A percentile compares a stretch with the other conserved stretches of the same genome.
phyloP scores from a whole-genome alignment of 2,113 vertebrate species.

The Perccottus glenii region DNA sequence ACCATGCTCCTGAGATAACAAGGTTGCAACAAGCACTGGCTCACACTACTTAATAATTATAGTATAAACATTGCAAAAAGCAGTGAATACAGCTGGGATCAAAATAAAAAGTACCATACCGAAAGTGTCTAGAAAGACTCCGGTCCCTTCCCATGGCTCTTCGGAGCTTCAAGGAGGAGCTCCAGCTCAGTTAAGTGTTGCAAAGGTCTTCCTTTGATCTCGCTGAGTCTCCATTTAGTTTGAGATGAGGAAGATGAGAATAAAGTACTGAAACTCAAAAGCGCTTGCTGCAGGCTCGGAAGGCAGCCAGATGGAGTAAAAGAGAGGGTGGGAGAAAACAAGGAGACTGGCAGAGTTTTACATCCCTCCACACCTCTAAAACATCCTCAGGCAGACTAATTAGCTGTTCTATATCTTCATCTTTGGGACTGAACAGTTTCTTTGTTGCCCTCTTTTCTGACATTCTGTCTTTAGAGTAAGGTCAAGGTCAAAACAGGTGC shows the following conservation, averaged over 20 bases:
- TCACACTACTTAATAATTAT: slow-evolving; percentile 13
- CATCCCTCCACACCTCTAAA: slow-evolving; percentile 50
- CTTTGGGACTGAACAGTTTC: slow-evolving; percentile 8
- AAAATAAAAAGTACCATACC: slow-evolving; percentile 79
- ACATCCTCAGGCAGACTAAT: slow-evolving; percentile 43
- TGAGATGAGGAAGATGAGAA: slow-evolving; percentile 35
- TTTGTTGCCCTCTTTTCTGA: slow-evolving; percentile 27
- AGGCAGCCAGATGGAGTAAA: slow-evolving; percentile 52
- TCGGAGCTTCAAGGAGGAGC: slow-evolving; percentile 55
- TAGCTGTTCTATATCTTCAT: slow-evolving; percentile 42
- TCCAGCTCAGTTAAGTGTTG: slow-evolving; percentile 49
- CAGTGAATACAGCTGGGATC: slow-evolving; percentile 17
- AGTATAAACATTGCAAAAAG: slow-evolving; percentile 38
- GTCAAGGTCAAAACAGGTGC: slow-evolving; percentile 21
- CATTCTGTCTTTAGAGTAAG: slow-evolving; percentile 11
- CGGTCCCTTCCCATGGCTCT: slow-evolving; percentile 91
- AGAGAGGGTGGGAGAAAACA: slow-evolving; percentile 59
- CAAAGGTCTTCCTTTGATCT: slow-evolving; percentile 37
- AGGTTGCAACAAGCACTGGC: slow-evolving; percentile 19
- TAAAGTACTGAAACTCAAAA: slow-evolving; percentile 51
- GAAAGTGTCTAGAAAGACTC: slow-evolving; percentile 91
- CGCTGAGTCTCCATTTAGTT: slow-evolving; percentile 52
- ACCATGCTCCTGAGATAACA: slow-evolving; percentile 14
- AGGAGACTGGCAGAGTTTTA: slow-evolving; percentile 50
- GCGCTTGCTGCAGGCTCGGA: slow-evolving; percentile 45